Evolutionary conservation across 23 tunicate genomes (phyloP).

Genomic region (Ciona savignyi): DNA sequence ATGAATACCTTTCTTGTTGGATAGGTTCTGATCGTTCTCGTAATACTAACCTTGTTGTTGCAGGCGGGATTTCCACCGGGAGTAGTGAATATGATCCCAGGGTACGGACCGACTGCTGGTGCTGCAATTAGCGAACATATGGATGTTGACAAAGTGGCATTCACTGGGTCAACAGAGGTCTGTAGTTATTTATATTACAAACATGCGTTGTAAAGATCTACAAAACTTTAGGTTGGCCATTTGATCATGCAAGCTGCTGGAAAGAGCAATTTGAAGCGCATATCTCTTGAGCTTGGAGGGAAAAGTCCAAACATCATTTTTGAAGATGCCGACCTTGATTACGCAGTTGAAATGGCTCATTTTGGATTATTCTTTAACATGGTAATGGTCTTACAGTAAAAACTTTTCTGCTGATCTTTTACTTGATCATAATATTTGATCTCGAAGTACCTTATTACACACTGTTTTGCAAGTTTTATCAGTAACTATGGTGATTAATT

Average conservation of each 20-base stretch:
- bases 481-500: too few species aligned
- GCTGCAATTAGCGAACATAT: slow-evolving; percentile 60
- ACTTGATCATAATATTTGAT: too few species aligned
- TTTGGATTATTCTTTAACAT: slow-evolving; percentile 94
- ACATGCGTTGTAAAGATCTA: too few species aligned
- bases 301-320: slow-evolving; percentile 69
- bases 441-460: too few species aligned
- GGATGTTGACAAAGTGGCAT: slow-evolving; percentile 68
- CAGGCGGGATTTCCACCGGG: slow-evolving; percentile 98
- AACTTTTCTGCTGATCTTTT: too few species aligned
- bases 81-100: slow-evolving; percentile 86
- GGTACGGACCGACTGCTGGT: slow-evolving; percentile 71
- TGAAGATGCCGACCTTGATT: slow-evolving; percentile 56
- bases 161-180: slow-evolving; percentile 93
- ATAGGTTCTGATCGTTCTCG: too few species aligned
- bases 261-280: slow-evolving; percentile 51
- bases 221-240: slow-evolving; percentile 66
- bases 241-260: slow-evolving; percentile 71
- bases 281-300: slow-evolving; percentile 85
- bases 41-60: too few species aligned
- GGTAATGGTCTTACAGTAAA: too few species aligned
- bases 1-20: too few species aligned
- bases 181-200: background rate
- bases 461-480: too few species aligned
- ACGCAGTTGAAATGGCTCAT: slow-evolving; percentile 91